Evolutionary conservation across 2,797 vertebrate genomes (phyloP).

Genomic region (Notamacropus eugenii): DNA sequence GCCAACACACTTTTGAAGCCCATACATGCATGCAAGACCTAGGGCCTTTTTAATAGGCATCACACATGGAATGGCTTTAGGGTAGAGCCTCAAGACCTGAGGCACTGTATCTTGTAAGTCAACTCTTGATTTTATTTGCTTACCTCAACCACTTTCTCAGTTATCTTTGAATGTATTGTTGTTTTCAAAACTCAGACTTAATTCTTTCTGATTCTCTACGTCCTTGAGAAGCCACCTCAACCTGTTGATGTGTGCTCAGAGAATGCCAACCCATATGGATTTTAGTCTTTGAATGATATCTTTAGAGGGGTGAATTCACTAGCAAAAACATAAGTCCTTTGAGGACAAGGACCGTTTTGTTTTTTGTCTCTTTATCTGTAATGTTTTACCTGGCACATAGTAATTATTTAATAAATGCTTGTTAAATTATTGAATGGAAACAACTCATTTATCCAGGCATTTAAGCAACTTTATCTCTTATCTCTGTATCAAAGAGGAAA

Average conservation of each 20-base stretch:
- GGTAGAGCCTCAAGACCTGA: slow-evolving; percentile 52
- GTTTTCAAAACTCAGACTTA: slow-evolving; percentile 25
- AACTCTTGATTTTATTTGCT: slow-evolving; percentile 61
- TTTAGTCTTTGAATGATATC: not conserved
- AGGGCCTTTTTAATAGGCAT: slow-evolving; percentile 66
- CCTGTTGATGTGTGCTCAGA: not conserved
- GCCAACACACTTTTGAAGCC: slow-evolving; percentile 58
- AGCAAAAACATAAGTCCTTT: not conserved
- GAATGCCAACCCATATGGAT: not conserved
- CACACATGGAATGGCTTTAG: slow-evolving; percentile 46
- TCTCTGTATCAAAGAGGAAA: not conserved
- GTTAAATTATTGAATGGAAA: not conserved
- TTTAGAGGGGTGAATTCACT: not conserved
- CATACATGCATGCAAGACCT: not conserved
- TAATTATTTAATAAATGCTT: not conserved
- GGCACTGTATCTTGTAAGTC: slow-evolving; percentile 56
- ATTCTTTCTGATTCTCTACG: slow-evolving; percentile 36
- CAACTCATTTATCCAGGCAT: not conserved
- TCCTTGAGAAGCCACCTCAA: not conserved
- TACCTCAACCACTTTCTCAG: slow-evolving; percentile 35
- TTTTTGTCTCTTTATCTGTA: not conserved
- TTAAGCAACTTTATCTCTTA: not conserved
- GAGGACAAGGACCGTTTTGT: not conserved
- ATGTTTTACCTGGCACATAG: not conserved
- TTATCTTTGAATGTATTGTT: slow-evolving; percentile 50